Evolutionary conservation across 2,888 invertebrate genomes (phyloP).

Genomic region (Campoletis raptor): DNA sequence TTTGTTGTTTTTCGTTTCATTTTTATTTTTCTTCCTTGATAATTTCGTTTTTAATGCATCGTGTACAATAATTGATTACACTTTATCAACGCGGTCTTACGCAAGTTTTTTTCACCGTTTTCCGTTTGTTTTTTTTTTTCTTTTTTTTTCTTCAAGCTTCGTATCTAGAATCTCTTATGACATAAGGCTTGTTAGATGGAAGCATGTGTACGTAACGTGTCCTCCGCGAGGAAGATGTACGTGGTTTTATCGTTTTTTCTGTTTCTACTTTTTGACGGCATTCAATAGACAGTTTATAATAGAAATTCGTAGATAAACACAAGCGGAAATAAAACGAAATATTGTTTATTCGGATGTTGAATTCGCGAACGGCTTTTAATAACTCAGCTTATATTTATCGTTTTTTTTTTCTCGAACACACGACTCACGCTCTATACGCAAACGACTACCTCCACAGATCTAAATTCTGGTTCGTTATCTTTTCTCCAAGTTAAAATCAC

Average conservation of each 20-base stretch:
- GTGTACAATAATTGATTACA: conserved; percentile 69
- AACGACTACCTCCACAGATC: conserved; percentile 38
- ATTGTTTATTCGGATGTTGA: neutral
- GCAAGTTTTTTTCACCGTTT: conserved; percentile 35
- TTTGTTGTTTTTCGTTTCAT: conserved; percentile 3
- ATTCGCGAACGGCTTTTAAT: neutral
- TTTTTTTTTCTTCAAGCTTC: conserved; percentile 69
- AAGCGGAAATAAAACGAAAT: neutral
- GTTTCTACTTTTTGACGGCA: conserved; percentile 14
- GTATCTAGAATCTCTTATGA: conserved; percentile 75
- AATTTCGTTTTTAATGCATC: conserved; percentile 27
- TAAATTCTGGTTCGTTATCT: conserved; percentile 25
- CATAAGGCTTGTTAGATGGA: conserved; percentile 81
- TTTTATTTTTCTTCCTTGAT: conserved; percentile 21
- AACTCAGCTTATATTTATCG: neutral
- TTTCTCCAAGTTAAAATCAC: conserved; percentile 17
- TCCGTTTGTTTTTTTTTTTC: conserved; percentile 23
- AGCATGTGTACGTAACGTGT: conserved; percentile 76
- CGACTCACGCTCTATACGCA: conserved; percentile 24
- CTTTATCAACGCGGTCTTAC: conserved; percentile 56
- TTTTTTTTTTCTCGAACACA: neutral
- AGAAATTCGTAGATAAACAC: conserved; percentile 10
- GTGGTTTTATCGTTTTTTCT: conserved; percentile 39
- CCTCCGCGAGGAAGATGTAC: conserved; percentile 65
- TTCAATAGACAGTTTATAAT: conserved; percentile 14